These are phyloP conservation scores for Sipha maydis DNA, from an alignment of 2,888 invertebrate species.

Conservation along the genomic window DNA sequence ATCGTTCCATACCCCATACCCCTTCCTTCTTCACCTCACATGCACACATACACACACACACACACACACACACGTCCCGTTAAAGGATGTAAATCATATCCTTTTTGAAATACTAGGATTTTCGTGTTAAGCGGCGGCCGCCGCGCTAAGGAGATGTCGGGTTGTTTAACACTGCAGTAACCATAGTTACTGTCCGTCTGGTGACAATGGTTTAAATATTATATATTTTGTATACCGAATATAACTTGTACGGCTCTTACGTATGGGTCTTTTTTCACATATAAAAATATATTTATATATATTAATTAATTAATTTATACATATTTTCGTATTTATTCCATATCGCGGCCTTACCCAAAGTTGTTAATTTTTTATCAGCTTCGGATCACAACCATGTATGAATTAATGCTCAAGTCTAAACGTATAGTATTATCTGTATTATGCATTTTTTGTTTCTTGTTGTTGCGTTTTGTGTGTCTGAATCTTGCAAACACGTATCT, in stretches of 20 bases:
- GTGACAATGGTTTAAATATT: conserved; percentile 19
- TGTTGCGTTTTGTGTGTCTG: not conserved
- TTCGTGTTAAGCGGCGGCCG: not conserved
- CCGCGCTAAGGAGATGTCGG: not conserved
- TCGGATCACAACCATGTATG: no score
- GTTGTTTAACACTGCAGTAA: not conserved
- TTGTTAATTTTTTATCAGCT: not conserved
- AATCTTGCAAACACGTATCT: not conserved
- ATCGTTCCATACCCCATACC: not conserved
- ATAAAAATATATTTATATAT: no score
- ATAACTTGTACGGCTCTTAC: no score
- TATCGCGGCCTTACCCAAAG: not conserved
- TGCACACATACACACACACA: not conserved
- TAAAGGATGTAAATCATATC: conserved; percentile 41
- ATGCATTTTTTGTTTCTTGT: no score
- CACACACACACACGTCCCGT: not conserved
- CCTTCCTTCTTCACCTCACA: no score
- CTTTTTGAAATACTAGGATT: conserved; percentile 34
- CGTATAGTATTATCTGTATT: not conserved
- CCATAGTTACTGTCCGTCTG: conserved; percentile 15
- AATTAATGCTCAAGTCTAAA: not conserved
- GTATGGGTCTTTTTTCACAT: no score
- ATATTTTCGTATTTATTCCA: no score
- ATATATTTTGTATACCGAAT: conserved; percentile 6
- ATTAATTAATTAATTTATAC: no score